A percentile compares a stretch with the other conserved stretches of the same genome.
Evolutionary conservation across 1,140 invertebrate genomes (phyloP).

Genomic region (Helicorthomorpha holstii): DNA sequence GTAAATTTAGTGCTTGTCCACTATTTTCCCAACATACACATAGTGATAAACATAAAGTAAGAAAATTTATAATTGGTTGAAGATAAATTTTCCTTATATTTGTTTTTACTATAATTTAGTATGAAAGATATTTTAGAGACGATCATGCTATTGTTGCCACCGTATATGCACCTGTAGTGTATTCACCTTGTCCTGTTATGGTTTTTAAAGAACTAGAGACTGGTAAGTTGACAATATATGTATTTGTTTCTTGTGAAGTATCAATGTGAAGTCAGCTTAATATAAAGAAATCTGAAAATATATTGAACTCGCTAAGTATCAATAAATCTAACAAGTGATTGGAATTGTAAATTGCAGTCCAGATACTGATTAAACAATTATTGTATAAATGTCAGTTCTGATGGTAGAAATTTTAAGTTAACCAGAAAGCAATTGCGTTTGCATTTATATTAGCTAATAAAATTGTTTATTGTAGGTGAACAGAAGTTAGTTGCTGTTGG

Average conservation of each 20-base stretch:
- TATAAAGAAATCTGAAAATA: no score
- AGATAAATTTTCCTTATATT: no score
- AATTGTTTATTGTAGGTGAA: constrained; percentile 18
- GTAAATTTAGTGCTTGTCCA: constrained; percentile 64
- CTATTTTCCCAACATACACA: constrained; percentile 83
- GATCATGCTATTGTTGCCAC: constrained; percentile 69
- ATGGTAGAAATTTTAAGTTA: constrained; percentile 10
- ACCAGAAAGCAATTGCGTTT: neutral
- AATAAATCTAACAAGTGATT: no score
- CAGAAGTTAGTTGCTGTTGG: constrained; percentile 75
- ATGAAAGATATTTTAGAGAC: constrained; percentile 78
- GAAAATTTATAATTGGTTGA: no score
- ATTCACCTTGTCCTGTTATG: constrained; percentile 75
- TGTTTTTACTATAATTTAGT: constrained; percentile 43
- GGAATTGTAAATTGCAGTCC: no score
- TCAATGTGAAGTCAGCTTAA: no score
- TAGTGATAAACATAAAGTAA: constrained; percentile 86
- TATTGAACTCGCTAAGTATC: no score
- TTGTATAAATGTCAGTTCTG: no score
- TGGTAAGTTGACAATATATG: no score
- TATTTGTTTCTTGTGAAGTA: no score
- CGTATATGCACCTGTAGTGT: constrained; percentile 86
- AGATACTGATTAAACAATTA: no score
- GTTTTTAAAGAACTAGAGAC: constrained; percentile 49
- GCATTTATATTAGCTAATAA: constrained; percentile 4